Evolutionary conservation across 2,113 vertebrate genomes (phyloP), one percentile per base, ranked within the genome.

Genomic region (Lagopus leucura): DNA sequence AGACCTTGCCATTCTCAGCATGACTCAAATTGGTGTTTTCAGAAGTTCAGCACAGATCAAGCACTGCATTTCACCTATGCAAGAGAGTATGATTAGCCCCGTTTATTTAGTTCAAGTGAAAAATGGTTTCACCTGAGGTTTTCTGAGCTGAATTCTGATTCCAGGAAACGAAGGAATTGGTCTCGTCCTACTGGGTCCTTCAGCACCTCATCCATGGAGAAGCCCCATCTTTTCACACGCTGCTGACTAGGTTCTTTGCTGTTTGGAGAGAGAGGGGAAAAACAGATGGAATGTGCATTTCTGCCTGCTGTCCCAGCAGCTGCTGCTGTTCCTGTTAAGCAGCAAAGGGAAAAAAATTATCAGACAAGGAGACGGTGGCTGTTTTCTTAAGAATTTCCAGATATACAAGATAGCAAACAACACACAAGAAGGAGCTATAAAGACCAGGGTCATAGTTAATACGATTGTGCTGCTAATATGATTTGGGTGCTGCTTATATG

Each of bases 71-170:
- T 75, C 30, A 73, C 22, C 71, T 72, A 30, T 3, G 36, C 19
- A 42, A 40, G 19, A 67, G 2, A n/a, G 28, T 10, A 71, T 32
- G n/a, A 76, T 48, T 15, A 3, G 45, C 30, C 15, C 7, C 36
- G 11, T 74, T 77, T 47, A 50, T 79, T 79, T 20, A 83, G 32
- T 25, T 82, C 45, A 83, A 88, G 34, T 50, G 24, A 65, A 57
- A 77, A 80, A 55, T 82, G 24, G 52, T 75, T 93, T 98, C 95
- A 99, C 99, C 98, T 98, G 93, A 99, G 98, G 94, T 99, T 99
- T 98, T 99, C 99, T 21, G 99, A 99, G 97, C 99, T 99, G 98
- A 99, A 99, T 96, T 99, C 99, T 0, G 99, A 99, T 97, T 99
- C 99, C 91, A 99, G 96, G 96, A 99, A 99, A 94, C 99, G 99